Percentiles rank a stretch among this genome's conserved stretches.
phyloP scores from a whole-genome alignment of 2,113 vertebrate species.

The Casuarius casuarius region DNA sequence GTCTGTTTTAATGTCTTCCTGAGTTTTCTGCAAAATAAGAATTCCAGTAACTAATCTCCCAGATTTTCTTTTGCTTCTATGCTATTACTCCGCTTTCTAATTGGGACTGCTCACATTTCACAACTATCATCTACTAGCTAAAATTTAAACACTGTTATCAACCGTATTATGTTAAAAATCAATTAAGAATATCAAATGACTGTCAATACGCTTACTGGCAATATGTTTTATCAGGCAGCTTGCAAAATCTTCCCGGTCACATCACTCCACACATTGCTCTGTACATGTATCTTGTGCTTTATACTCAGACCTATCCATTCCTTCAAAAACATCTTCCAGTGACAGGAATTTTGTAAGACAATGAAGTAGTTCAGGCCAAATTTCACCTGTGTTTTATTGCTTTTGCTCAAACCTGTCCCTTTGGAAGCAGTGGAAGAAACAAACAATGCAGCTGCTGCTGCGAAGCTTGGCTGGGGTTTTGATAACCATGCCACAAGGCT shows the following conservation, averaged over 20 bases:
- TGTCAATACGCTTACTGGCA: neutral
- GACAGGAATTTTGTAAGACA: neutral
- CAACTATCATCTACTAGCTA: neutral
- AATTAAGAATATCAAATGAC: neutral
- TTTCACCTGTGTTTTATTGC: neutral
- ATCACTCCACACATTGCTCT: neutral
- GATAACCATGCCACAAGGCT: neutral
- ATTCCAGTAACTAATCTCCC: constrained; percentile 9
- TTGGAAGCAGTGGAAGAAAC: neutral
- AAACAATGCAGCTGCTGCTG: neutral
- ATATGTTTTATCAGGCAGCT: neutral
- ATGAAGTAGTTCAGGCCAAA: neutral
- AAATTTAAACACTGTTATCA: neutral
- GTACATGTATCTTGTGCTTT: neutral
- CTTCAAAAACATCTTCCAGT: neutral
- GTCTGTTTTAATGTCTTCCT: constrained; percentile 59
- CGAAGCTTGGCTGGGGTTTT: neutral
- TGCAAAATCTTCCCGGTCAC: neutral
- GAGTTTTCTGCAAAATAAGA: constrained; percentile 17
- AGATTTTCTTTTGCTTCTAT: neutral
- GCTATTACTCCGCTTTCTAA: neutral
- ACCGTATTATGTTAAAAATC: neutral
- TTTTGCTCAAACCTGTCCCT: neutral
- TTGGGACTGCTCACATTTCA: neutral
- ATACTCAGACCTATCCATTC: neutral